Base-by-base conservation (phyloP, 1,140 invertebrate genomes). In the Pseudomyrmex gracilis region DNA sequence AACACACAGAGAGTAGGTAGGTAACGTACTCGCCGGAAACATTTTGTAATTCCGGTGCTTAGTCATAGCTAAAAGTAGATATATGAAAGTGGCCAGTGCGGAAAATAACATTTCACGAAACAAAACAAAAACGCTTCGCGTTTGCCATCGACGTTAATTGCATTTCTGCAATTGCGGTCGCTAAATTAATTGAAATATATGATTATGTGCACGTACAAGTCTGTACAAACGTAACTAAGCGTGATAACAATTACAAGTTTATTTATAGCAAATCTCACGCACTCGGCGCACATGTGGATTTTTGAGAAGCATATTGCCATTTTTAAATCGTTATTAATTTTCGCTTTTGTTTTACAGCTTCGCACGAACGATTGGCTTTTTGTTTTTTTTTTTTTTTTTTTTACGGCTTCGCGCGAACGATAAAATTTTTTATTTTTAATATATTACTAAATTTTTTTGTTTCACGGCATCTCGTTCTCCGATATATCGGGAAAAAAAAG, bases 11-110 rank as follows among this genome's bases (percentile, higher is more conserved):
- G 34, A 34, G 7, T 34, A 34, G 5, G 34, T 34, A 34, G 5
- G 34, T 34, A 34, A 34, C 34, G 34, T 7, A 34, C 34, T 51
- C 57, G 53, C 43, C 43, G 43, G 76, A 78, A 78, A 70, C 15
- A 77, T 45, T 45, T 74, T 20, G 43, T 9, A 24, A 45, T 74
- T 55, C 22, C 63, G 74, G 12, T 24, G 61, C n/a, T 68, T 55
- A 57, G 47, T 68, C 61, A 77, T 45, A 13, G 13, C 47, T 68
- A 47, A 78, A 78, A 78, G 43, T 58, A 47, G 20, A 1, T 43
- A 1, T 43, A 34, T 34, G 5, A 5, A 34, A 34, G 5, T 34
- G 34, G 34, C 34, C 7, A 34, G 34, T 34, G 34, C 34, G 34
- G 34, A 15, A 20, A 5, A 47, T 8, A 10, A 58, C 68, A 68